Percentiles rank a stretch among this genome's conserved stretches.
phyloP scores from a whole-genome alignment of 2,797 vertebrate genomes.

The Pantherophis vulpinus region DNA sequence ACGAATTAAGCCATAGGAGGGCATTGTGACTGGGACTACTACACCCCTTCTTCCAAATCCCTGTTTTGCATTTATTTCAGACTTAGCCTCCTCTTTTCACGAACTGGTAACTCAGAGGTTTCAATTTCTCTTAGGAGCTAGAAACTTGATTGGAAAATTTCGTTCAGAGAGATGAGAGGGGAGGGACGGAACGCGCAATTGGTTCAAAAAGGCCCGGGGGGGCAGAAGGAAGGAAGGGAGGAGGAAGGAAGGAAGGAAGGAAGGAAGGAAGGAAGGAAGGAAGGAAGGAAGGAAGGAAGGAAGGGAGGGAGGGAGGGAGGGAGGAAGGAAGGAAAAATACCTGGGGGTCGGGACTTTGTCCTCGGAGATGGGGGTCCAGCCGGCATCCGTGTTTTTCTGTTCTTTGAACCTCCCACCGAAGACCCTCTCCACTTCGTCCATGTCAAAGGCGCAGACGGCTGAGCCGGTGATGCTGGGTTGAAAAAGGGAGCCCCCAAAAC shows the following conservation, averaged over 20 bases:
- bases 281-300: no score
- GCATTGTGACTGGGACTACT: background rate
- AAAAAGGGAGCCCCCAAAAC: rapidly evolving
- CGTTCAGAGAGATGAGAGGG: background rate
- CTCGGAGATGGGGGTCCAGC: slow-evolving; percentile 88
- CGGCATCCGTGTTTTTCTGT: slow-evolving; percentile 82
- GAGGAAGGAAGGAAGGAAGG: no score
- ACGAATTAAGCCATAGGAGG: background rate
- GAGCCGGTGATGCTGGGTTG: slow-evolving; percentile 88
- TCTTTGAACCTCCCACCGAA: slow-evolving; percentile 92
- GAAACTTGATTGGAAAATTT: background rate
- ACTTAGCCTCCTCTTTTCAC: background rate
- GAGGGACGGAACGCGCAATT: rapidly evolving
- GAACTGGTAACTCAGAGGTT: background rate
- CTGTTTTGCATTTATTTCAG: background rate
- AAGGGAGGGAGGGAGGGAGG: no score
- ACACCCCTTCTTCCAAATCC: background rate
- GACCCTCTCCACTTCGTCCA: slow-evolving; percentile 88
- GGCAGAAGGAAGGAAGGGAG: no score
- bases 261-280: no score
- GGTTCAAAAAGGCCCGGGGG: background rate
- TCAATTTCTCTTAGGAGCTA: background rate
- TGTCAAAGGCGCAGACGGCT: slow-evolving; percentile 92
- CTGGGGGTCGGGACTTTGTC: slow-evolving; percentile 89
- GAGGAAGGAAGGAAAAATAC: slow-evolving; percentile 59